phyloP scores from a whole-genome alignment of 2,113 vertebrate species.

The Tringa solitaria region DNA sequence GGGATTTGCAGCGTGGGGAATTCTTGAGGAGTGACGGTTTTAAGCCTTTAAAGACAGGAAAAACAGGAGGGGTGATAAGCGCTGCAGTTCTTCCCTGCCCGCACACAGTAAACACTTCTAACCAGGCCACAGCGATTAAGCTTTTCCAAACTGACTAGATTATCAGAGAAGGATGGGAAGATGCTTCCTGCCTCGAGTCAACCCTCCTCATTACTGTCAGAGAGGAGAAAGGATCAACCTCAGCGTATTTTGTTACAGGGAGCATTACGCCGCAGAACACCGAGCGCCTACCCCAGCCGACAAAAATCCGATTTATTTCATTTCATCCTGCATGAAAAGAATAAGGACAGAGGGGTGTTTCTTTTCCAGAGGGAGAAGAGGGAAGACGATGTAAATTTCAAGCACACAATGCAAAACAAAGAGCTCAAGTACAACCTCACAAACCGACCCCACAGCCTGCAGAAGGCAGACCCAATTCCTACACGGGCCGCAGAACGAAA shows the following conservation, averaged over 20 bases:
- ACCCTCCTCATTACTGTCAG: background rate
- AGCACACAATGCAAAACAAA: background rate
- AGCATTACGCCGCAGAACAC: background rate
- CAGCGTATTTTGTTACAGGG: background rate
- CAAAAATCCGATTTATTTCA: background rate
- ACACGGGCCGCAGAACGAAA: rapidly evolving
- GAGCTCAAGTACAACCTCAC: background rate
- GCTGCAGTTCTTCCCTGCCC: background rate
- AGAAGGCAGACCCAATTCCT: background rate
- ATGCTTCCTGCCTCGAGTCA: background rate
- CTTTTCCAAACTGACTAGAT: background rate
- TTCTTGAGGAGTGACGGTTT: constrained; percentile 10
- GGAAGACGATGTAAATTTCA: background rate
- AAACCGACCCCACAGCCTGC: background rate
- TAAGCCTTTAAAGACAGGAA: constrained; percentile 14
- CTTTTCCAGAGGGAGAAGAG: background rate
- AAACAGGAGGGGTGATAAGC: constrained; percentile 1
- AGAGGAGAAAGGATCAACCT: background rate
- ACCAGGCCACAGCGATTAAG: background rate
- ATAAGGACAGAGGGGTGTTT: background rate
- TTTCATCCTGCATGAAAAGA: background rate
- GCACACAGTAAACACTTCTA: background rate
- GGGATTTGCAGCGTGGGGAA: background rate
- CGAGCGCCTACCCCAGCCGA: background rate
- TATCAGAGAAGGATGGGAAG: constrained; percentile 18